Base-by-base conservation (phyloP, 2,113 vertebrate species). In the Eptatretus burgeri region DNA sequence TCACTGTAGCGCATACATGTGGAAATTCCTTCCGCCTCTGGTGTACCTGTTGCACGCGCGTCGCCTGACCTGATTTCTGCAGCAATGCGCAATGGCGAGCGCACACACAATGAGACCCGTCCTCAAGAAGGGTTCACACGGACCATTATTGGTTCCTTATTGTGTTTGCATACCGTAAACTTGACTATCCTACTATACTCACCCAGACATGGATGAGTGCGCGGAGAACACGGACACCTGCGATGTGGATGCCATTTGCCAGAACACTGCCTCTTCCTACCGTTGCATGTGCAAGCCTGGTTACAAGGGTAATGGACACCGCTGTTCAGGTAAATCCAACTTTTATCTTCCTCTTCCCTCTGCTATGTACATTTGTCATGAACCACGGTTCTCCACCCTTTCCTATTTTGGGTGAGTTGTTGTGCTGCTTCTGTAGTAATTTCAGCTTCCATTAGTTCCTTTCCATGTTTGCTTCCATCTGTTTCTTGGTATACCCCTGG, bases 241-340 rank as follows among this genome's bases (percentile, higher is more conserved):
- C 70, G 86, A 95, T 76, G 93, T 96, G 2, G 89, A 96, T 13
- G 89, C 89, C 10, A 81, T 95, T 68, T 96, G 89, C 72, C 89
- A 94, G 74, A 93, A 96, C 74, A 94, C 84, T 0, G 81, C 82
- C 1, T 84, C 80, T 70, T 85, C 88, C 68, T 96, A 81, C 78
- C 88, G 84, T 72, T 96, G 89, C 73, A 87, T 94, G 72, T 96
- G 89, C 75, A 96, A 96, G 67, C 80, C 85, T 0, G 89, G 89
- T 64, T 96, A 87, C 69, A 87, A 88, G 71, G 89, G 89, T 51
- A 85, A 93, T 65, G 89, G 89, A 62, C 80, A 80, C 64, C 81
- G 84, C 56, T 96, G 89, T 1, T 85, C 93, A 75, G 89, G 89
- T 96, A 76, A 78, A 41, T 41, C 27, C 3, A 3, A 5, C 27